These are phyloP conservation scores for Diabrotica virgifera DNA, from an alignment of 1,140 invertebrate genomes.

Conservation along the genomic window DNA sequence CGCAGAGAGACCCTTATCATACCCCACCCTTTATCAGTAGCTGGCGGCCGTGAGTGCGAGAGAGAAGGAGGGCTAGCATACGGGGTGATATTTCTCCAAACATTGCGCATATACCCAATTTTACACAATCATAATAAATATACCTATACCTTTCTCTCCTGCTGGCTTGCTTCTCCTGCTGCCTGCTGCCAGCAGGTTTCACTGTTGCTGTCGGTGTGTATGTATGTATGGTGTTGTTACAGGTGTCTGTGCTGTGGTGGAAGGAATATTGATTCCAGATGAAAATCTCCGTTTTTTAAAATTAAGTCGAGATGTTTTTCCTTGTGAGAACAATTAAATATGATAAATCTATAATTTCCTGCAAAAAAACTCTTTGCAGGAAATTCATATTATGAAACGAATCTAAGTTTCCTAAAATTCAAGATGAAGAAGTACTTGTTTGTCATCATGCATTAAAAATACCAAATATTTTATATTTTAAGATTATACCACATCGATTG, in stretches of 20 bases:
- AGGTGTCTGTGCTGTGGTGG: slow-evolving; percentile 11
- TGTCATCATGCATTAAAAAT: too few species aligned
- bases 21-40: slow-evolving; percentile 32
- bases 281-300: too few species aligned
- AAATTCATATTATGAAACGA: too few species aligned
- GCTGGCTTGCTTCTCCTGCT: slow-evolving; percentile 3
- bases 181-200: background rate
- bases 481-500: too few species aligned
- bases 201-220: background rate
- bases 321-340: too few species aligned
- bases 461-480: too few species aligned
- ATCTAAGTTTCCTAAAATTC: too few species aligned
- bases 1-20: slow-evolving; percentile 34
- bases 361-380: too few species aligned
- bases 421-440: too few species aligned
- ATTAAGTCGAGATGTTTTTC: too few species aligned
- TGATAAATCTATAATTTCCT: too few species aligned
- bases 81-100: slow-evolving; percentile 31
- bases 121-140: slow-evolving; percentile 40
- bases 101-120: slow-evolving; percentile 36
- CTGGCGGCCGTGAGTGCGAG: background rate
- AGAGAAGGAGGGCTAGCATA: slow-evolving; percentile 5
- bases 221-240: slow-evolving; percentile 16
- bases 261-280: slow-evolving; percentile 8
- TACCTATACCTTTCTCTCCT: slow-evolving; percentile 18